phyloP scores from a whole-genome alignment of 2,888 invertebrate genomes.

The Papilio gigon region DNA sequence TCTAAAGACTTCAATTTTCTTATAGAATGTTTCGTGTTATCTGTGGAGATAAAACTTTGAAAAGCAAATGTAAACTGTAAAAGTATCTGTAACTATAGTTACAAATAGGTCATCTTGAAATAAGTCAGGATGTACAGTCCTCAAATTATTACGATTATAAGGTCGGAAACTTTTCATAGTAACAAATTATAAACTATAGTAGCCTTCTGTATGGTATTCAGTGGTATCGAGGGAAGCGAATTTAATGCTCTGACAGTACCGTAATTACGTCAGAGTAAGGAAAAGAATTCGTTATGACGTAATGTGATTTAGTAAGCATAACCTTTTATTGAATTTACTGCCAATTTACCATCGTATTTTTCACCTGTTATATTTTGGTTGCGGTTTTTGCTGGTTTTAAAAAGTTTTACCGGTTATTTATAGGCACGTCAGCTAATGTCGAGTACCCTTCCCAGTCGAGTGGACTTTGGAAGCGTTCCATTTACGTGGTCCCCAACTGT shows the following conservation, averaged over 20 bases:
- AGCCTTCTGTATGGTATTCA: too few relatives aligned
- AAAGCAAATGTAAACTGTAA: background rate
- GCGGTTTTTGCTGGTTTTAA: slow-evolving; percentile 14
- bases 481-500: slow-evolving; percentile 39
- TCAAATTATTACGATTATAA: too few relatives aligned
- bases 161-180: too few relatives aligned
- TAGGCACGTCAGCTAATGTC: slow-evolving; percentile 41
- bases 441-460: slow-evolving; percentile 42
- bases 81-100: too few relatives aligned
- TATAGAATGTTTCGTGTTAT: background rate
- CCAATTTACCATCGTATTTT: background rate
- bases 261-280: too few relatives aligned
- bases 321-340: background rate
- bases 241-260: too few relatives aligned
- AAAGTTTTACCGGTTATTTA: slow-evolving; percentile 40
- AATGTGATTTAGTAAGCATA: background rate
- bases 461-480: slow-evolving; percentile 42
- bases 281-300: too few relatives aligned
- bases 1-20: background rate
- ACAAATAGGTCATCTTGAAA: too few relatives aligned
- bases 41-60: background rate
- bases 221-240: too few relatives aligned
- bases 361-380: slow-evolving; percentile 15
- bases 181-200: too few relatives aligned
- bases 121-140: too few relatives aligned